Percentiles rank a stretch among this genome's conserved stretches.
phyloP scores from a whole-genome alignment of 2,888 invertebrate species.

The Candidula unifasciata region DNA sequence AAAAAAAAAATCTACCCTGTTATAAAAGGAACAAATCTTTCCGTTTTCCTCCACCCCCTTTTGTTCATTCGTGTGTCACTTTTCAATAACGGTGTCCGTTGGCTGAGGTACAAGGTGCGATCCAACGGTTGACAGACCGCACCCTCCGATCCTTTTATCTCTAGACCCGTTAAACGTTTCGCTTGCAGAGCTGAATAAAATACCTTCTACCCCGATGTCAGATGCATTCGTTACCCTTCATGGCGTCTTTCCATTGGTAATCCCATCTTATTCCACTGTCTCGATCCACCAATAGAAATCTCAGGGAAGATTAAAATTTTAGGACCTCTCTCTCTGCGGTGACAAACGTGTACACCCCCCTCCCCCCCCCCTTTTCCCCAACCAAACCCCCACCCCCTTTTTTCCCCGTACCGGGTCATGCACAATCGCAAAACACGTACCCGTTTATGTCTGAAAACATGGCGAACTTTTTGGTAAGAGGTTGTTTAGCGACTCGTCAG shows the following conservation, averaged over 20 bases:
- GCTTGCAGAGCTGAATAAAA: constrained; percentile 9
- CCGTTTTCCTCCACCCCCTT: background rate
- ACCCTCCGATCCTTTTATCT: background rate
- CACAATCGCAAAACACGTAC: background rate
- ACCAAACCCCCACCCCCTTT: background rate
- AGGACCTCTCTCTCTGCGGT: background rate
- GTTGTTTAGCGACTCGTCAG: background rate
- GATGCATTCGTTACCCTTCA: constrained; percentile 25
- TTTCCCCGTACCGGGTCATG: background rate
- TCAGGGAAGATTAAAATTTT: background rate
- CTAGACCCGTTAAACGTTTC: constrained; percentile 30
- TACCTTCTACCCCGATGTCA: background rate
- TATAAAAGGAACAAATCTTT: background rate
- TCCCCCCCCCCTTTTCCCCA: background rate
- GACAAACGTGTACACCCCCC: too few relatives aligned
- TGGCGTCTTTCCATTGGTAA: background rate
- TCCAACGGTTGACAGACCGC: constrained; percentile 27
- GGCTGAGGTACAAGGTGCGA: background rate
- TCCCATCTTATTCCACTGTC: constrained; percentile 6
- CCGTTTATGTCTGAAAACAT: background rate
- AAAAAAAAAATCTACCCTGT: too few relatives aligned
- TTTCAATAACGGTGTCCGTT: constrained; percentile 38
- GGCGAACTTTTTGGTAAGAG: background rate
- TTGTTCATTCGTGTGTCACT: constrained; percentile 14
- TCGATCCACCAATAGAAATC: constrained; percentile 21